Percentiles rank a stretch among this genome's conserved stretches.
Conservation (phyloP, 2,797 vertebrate genomes). For the Pangasius mekongensis region DNA sequence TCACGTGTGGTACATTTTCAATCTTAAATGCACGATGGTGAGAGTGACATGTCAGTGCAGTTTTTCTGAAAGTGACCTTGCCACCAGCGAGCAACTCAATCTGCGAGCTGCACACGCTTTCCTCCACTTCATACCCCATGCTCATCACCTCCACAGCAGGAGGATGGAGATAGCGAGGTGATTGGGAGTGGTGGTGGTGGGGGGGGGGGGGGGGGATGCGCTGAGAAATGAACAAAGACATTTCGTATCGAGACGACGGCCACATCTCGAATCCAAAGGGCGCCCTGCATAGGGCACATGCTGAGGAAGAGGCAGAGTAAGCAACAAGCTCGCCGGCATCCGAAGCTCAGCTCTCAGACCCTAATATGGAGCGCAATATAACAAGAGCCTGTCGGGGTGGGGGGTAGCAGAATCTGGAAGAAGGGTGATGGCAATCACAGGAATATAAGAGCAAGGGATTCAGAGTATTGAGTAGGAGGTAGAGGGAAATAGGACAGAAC, state of each 20-base stretch:
- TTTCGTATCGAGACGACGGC: neutral
- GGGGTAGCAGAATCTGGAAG: neutral
- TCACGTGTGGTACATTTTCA: neutral
- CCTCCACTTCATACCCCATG: slow-evolving; percentile 32
- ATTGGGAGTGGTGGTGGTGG: neutral
- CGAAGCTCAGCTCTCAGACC: neutral
- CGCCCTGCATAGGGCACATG: neutral
- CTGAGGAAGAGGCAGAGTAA: slow-evolving; percentile 1
- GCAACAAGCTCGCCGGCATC: neutral
- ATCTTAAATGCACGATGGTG: slow-evolving; percentile 8
- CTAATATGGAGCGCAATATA: neutral
- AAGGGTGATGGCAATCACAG: slow-evolving; percentile 21
- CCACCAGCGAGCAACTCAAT: slow-evolving; percentile 40
- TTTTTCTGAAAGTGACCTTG: slow-evolving; percentile 45
- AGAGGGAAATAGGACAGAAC: slow-evolving; percentile 5
- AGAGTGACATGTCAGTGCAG: slow-evolving; percentile 1
- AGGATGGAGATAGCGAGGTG: slow-evolving; percentile 23
- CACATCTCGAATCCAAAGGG: neutral
- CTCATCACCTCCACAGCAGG: slow-evolving; percentile 44
- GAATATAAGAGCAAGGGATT: slow-evolving; percentile 6
- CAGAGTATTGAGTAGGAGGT: slow-evolving; percentile 7
- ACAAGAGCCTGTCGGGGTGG: neutral
- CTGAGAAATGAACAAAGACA: neutral
- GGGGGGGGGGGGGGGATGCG: neutral
- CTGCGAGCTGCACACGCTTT: slow-evolving; percentile 37